Conservation (phyloP, 2,113 vertebrate genomes). For the Vireo altiloquus region DNA sequence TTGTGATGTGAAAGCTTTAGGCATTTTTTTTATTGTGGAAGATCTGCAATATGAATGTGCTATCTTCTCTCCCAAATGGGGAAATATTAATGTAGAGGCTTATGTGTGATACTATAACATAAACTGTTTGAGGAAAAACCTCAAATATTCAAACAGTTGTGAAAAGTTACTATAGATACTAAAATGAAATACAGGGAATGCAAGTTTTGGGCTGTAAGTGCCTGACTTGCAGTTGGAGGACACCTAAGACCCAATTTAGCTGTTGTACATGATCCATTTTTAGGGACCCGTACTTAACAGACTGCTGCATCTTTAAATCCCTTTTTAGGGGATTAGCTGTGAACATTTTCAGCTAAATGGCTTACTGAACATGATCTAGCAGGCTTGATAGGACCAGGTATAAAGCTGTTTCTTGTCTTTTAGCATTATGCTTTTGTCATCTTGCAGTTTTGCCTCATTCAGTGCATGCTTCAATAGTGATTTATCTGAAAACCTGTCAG, state of each 20-base stretch:
- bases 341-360: not conserved
- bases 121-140: not conserved
- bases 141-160: not conserved
- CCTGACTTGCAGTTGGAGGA: not conserved
- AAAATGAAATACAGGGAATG: not conserved
- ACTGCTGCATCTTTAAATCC: not conserved
- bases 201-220: not conserved
- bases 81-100: not conserved
- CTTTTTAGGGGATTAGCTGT: not conserved
- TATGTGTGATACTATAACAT: not conserved
- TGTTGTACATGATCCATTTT: not conserved
- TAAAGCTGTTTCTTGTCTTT: not conserved
- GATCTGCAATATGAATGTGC: not conserved
- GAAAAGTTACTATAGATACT: not conserved
- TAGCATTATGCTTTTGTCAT: not conserved
- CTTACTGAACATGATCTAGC: not conserved
- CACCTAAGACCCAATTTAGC: not conserved
- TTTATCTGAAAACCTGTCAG: not conserved
- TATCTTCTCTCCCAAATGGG: not conserved
- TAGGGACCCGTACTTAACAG: not conserved
- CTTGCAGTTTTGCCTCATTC: not conserved
- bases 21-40: not conserved
- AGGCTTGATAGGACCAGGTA: not conserved
- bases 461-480: not conserved
- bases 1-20: not conserved